Evolutionary conservation across 2,797 vertebrate species (phyloP).

Genomic region (Notolabrus celidotus): DNA sequence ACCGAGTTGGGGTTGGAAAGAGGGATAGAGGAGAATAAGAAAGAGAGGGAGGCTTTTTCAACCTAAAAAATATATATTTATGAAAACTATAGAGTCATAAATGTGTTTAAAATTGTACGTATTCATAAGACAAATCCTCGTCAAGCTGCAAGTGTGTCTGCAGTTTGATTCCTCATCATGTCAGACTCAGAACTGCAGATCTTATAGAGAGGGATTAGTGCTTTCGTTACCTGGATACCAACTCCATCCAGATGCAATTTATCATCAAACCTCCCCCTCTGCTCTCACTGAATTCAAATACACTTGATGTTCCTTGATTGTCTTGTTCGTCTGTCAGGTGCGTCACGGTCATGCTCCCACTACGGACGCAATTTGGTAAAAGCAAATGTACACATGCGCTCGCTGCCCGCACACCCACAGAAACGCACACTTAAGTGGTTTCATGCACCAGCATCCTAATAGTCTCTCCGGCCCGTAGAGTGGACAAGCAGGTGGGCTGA

Average conservation of each 20-base stretch:
- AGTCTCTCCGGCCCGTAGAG: conserved; percentile 52
- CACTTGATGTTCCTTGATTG: conserved; percentile 67
- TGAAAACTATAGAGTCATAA: too few species aligned
- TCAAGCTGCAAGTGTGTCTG: conserved; percentile 23
- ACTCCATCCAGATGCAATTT: conserved; percentile 61
- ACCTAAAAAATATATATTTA: too few species aligned
- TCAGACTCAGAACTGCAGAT: conserved; percentile 34
- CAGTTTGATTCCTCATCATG: conserved; percentile 27
- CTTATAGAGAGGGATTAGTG: conserved; percentile 64
- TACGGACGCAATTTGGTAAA: conserved; percentile 38
- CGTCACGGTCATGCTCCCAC: conserved; percentile 57
- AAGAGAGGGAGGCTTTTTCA: conserved; percentile 13
- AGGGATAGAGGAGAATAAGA: too few species aligned
- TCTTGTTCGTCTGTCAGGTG: conserved; percentile 34
- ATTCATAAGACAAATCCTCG: conserved; percentile 4
- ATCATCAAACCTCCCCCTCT: conserved; percentile 59
- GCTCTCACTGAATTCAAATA: conserved; percentile 72
- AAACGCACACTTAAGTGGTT: conserved; percentile 58
- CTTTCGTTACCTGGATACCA: conserved; percentile 79
- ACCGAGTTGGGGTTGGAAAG: too few species aligned
- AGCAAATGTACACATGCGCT: conserved; percentile 52
- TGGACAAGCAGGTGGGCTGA: conserved; percentile 38
- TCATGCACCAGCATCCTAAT: conserved; percentile 76
- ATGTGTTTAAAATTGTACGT: not conserved
- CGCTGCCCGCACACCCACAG: conserved; percentile 24